Conservation (phyloP, 92 coral and sea anemone genomes). For the Siderastrea radians region DNA sequence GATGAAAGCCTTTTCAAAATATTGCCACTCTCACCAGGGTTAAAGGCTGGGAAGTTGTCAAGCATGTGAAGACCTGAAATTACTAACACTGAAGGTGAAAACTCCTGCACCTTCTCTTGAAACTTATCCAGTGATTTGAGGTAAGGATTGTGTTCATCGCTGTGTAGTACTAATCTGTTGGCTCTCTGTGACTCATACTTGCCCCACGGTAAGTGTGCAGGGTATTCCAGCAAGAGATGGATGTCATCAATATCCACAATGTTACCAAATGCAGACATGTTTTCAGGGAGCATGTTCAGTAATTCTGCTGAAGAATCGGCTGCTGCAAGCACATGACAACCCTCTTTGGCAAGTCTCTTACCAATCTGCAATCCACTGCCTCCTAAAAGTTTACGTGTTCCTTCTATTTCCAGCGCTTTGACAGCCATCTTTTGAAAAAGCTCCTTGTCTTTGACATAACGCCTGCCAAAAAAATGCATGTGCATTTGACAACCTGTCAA, state of each 20-base stretch:
- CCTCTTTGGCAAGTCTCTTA: constrained; percentile 73
- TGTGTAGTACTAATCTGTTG: constrained; percentile 87
- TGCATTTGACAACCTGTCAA: not conserved
- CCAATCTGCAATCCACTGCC: constrained; percentile 86
- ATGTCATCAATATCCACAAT: constrained; percentile 79
- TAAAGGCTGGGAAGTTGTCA: constrained; percentile 85
- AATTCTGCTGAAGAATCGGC: constrained; percentile 73
- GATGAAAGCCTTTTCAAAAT: constrained; percentile 72
- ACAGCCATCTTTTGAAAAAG: constrained; percentile 72
- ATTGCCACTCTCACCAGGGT: constrained; percentile 68
- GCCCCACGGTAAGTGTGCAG: constrained; percentile 84
- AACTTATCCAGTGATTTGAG: constrained; percentile 73
- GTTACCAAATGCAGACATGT: constrained; percentile 68
- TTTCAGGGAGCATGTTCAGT: constrained; percentile 64
- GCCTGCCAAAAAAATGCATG: constrained; percentile 29
- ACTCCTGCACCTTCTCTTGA: constrained; percentile 51
- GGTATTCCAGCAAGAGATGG: constrained; percentile 84
- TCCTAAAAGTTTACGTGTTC: constrained; percentile 76
- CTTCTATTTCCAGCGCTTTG: constrained; percentile 62
- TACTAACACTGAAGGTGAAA: constrained; percentile 77
- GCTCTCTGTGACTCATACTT: constrained; percentile 83
- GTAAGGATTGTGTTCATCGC: constrained; percentile 88
- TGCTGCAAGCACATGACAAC: constrained; percentile 79
- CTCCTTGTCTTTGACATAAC: constrained; percentile 78
- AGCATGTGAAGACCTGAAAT: constrained; percentile 93